Conservation (phyloP, 2,797 vertebrate species). For the Xerus rutilus region DNA sequence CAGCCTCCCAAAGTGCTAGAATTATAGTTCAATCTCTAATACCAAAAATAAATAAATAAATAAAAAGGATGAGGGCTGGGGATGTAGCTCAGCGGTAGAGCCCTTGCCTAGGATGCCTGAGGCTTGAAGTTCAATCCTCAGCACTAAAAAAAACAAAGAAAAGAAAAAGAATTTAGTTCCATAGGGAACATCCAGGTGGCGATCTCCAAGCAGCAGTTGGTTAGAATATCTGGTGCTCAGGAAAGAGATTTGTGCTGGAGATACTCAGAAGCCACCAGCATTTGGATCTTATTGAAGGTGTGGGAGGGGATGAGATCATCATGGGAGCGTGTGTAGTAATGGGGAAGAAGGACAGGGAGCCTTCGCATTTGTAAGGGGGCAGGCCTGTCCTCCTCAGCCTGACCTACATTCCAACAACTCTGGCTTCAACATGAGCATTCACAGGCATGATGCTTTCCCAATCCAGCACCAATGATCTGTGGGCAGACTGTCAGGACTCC, state of each 20-base stretch:
- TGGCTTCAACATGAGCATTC: accelerated
- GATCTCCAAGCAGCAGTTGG: not conserved
- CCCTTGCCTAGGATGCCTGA: no score
- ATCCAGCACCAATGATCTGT: accelerated
- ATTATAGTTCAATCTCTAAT: no score
- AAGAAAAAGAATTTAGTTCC: not conserved
- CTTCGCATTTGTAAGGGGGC: not conserved
- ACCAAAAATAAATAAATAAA: not conserved
- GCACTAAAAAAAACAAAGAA: no score
- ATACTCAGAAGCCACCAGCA: not conserved
- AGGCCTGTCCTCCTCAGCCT: not conserved
- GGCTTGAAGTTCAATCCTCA: no score
- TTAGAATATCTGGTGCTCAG: not conserved
- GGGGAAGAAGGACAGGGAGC: not conserved
- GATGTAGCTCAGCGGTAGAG: no score
- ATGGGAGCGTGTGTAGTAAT: not conserved
- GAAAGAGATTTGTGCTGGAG: not conserved
- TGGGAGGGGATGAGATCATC: conserved; percentile 60
- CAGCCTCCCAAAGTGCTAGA: no score
- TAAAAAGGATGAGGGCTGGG: not conserved
- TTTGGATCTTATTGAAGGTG: not conserved
- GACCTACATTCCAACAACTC: not conserved
- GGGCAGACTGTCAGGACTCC: accelerated
- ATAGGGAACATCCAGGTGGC: not conserved
- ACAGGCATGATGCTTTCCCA: not conserved